Evolutionary conservation across 2,113 vertebrate species (phyloP).

Genomic region (Crotalus viridis): DNA sequence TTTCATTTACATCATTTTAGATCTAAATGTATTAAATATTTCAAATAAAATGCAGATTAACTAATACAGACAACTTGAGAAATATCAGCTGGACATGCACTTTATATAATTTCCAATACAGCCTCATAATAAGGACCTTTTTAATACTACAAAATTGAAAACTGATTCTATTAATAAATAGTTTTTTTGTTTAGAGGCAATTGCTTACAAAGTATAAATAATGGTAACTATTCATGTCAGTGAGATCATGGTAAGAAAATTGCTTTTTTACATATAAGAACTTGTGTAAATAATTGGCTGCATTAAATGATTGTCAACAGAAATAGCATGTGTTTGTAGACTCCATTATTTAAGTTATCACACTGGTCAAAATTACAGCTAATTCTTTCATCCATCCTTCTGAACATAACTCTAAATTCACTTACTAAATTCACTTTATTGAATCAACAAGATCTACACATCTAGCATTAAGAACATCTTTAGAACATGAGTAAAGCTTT

Average conservation of each 20-base stretch:
- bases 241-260: conserved; percentile 59
- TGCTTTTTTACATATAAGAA: conserved; percentile 54
- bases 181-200: conserved; percentile 57
- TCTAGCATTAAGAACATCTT: neutral
- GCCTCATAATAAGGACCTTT: conserved; percentile 51
- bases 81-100: conserved; percentile 54
- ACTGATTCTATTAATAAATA: conserved; percentile 59
- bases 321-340: neutral
- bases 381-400: conserved; percentile 6
- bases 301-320: neutral
- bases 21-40: conserved; percentile 66
- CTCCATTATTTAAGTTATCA: conserved; percentile 35
- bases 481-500: neutral
- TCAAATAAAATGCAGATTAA: conserved; percentile 61
- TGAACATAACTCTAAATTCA: conserved; percentile 36
- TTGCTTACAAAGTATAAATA: conserved; percentile 51
- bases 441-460: neutral
- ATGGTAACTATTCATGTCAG: conserved; percentile 59
- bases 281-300: conserved; percentile 55
- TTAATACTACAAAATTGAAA: conserved; percentile 39
- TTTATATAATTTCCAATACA: conserved; percentile 22
- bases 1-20: conserved; percentile 71
- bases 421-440: neutral
- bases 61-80: conserved; percentile 63
- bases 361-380: conserved; percentile 18